A percentile compares a stretch with the other conserved stretches of the same genome.
These are phyloP conservation scores for Dendrolimus kikuchii DNA, from an alignment of 1,140 invertebrate genomes.

Conservation along the genomic window DNA sequence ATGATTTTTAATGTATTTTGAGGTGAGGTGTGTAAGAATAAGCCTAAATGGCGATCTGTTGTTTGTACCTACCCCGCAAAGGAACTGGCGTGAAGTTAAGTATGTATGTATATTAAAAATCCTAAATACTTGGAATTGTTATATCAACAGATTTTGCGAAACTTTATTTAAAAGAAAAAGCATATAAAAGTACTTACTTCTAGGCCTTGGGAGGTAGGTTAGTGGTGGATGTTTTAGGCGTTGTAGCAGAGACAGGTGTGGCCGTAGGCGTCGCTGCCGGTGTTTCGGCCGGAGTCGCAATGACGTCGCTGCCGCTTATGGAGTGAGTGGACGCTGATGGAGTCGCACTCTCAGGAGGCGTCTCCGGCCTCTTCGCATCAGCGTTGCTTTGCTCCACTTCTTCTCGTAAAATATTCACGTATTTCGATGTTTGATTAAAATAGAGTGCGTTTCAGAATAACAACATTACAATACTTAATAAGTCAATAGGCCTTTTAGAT, in stretches of 20 bases:
- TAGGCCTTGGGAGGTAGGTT: constrained; percentile 1
- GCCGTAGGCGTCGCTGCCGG: constrained; percentile 11
- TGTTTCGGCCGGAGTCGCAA: constrained; percentile 7
- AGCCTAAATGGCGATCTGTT: too few species aligned
- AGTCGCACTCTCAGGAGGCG: neutral
- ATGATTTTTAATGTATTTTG: too few species aligned
- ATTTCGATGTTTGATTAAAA: constrained; percentile 16
- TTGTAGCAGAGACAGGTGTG: constrained; percentile 7
- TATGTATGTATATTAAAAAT: too few species aligned
- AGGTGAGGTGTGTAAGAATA: too few species aligned
- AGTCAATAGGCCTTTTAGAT: too few species aligned
- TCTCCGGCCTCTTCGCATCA: constrained; percentile 13
- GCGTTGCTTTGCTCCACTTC: constrained; percentile 39
- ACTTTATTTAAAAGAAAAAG: too few species aligned
- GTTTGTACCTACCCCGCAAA: too few species aligned
- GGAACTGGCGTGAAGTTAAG: too few species aligned
- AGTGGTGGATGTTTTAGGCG: constrained; percentile 6
- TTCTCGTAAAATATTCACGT: constrained; percentile 30
- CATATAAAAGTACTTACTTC: too few species aligned
- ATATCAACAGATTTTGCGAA: too few species aligned
- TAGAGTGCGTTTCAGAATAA: constrained; percentile 9
- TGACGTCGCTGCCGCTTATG: neutral
- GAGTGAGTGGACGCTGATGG: constrained; percentile 7
- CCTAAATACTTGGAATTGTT: too few species aligned
- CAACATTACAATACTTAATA: too few species aligned